A percentile compares a stretch with the other conserved stretches of the same genome.
These are phyloP conservation scores for Diaprepes abbreviatus DNA, from an alignment of 2,888 invertebrate genomes.

Conservation along the genomic window DNA sequence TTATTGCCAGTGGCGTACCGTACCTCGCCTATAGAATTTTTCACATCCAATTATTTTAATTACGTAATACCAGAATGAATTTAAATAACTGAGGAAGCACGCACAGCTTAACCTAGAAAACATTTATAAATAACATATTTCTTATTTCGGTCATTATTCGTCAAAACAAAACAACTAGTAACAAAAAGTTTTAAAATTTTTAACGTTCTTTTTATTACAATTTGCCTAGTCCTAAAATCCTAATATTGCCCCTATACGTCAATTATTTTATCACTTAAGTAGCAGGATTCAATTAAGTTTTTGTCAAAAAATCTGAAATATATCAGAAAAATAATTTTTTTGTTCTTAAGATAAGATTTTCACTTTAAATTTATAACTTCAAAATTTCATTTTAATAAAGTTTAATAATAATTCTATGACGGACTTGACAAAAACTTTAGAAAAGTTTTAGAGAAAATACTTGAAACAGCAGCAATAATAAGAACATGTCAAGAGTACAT, in stretches of 20 bases:
- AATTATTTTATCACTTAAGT: constrained; percentile 37
- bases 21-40: neutral
- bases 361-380: too few species aligned
- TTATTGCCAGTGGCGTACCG: too few species aligned
- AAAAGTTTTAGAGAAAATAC: neutral
- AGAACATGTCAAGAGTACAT: too few species aligned
- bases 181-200: constrained; percentile 6
- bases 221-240: constrained; percentile 53
- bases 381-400: too few species aligned
- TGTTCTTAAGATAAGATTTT: too few species aligned
- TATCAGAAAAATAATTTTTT: too few species aligned
- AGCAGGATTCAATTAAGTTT: constrained; percentile 15
- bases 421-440: neutral
- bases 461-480: neutral
- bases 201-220: constrained; percentile 25
- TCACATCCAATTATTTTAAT: neutral
- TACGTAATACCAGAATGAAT: constrained; percentile 56
- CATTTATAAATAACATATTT: constrained; percentile 20
- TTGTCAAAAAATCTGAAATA: too few species aligned
- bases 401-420: too few species aligned
- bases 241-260: constrained; percentile 65
- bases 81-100: constrained; percentile 64
- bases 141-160: constrained; percentile 6
- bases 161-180: constrained; percentile 24
- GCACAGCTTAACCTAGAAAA: constrained; percentile 55